Evolutionary conservation across 2,113 vertebrate species (phyloP).

Genomic region (Lichenostomus cassidix): DNA sequence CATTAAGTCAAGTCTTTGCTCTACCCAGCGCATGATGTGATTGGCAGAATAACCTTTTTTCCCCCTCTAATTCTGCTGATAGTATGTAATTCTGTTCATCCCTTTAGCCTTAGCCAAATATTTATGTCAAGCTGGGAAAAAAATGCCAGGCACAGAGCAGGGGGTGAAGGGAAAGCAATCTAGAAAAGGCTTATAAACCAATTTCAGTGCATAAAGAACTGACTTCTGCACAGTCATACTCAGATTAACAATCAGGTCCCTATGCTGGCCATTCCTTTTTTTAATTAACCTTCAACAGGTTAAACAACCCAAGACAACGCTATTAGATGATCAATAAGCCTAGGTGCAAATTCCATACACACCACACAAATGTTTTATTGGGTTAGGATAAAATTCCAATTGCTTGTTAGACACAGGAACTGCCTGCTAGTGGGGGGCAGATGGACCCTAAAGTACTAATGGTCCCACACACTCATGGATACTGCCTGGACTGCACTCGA

Average conservation of each 20-base stretch:
- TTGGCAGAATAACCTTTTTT: neutral
- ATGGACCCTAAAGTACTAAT: neutral
- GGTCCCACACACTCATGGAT: neutral
- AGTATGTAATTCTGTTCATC: slow-evolving; percentile 35
- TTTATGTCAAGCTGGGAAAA: slow-evolving; percentile 56
- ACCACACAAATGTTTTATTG: neutral
- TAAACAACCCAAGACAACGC: neutral
- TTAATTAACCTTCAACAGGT: slow-evolving; percentile 29
- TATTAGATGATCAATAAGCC: neutral
- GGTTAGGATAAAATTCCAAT: neutral
- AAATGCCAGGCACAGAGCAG: slow-evolving; percentile 44
- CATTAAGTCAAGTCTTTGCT: slow-evolving; percentile 26
- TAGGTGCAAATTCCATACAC: neutral
- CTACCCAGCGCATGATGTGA: neutral
- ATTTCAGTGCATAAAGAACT: slow-evolving; percentile 1
- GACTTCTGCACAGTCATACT: neutral
- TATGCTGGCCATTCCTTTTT: neutral
- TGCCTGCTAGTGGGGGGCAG: neutral
- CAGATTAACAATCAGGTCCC: neutral
- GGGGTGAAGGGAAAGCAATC: neutral
- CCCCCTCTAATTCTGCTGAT: slow-evolving; percentile 15
- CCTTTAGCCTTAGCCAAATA: slow-evolving; percentile 56
- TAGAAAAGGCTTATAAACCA: slow-evolving; percentile 2
- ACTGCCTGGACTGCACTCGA: neutral
- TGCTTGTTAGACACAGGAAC: neutral